Evolutionary conservation across 2,797 vertebrate genomes (phyloP).

Genomic region (Limnodromus scolopaceus): DNA sequence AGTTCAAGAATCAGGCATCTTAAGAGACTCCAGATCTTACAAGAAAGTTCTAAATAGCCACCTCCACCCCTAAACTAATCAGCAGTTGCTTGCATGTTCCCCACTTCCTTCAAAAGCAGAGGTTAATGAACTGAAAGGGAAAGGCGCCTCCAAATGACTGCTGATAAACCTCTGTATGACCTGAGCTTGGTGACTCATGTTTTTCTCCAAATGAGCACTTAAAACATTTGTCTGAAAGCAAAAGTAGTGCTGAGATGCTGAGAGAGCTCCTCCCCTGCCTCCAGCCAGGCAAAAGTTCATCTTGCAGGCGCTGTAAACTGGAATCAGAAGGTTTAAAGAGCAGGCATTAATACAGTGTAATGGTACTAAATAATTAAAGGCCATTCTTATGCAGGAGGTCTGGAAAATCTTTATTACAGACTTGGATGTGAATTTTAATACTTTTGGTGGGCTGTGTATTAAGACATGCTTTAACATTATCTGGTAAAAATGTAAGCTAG

Average conservation of each 20-base stretch:
- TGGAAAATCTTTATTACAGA: constrained; percentile 24
- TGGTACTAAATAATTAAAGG: constrained; percentile 30
- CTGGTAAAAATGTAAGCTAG: constrained; percentile 29
- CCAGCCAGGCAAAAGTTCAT: constrained; percentile 4
- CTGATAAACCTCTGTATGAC: constrained; percentile 10
- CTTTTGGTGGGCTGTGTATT: constrained; percentile 22
- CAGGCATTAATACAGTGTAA: not conserved
- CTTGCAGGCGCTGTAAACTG: not conserved
- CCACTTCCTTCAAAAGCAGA: not conserved
- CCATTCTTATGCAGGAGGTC: constrained; percentile 1
- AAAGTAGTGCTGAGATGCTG: not conserved
- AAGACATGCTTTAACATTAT: constrained; percentile 1
- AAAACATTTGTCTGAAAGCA: constrained; percentile 1
- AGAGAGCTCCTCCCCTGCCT: not conserved
- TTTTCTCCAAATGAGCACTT: not conserved
- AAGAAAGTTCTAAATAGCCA: not conserved
- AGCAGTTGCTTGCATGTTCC: not conserved
- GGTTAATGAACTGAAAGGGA: constrained; percentile 17
- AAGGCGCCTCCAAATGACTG: not conserved
- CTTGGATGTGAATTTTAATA: constrained; percentile 37
- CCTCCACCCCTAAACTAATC: not conserved
- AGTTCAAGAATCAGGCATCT: not conserved
- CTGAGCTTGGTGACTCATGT: constrained; percentile 24
- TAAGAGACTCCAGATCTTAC: not conserved
- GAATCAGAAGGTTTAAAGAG: not conserved